phyloP scores from a whole-genome alignment of 2,113 vertebrate genomes.

The Ameiurus melas region DNA sequence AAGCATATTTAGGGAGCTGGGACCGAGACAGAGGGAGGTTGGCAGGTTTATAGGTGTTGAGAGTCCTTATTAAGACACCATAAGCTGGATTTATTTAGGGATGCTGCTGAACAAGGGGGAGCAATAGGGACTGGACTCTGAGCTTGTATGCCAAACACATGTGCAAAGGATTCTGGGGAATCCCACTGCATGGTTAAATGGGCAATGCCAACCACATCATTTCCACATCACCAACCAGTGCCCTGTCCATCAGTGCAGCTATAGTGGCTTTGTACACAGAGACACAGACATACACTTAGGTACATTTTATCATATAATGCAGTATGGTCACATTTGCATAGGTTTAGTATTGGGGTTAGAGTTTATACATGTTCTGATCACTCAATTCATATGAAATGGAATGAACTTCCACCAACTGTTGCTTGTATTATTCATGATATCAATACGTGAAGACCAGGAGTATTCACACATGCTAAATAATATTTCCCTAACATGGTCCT shows the following conservation, averaged over 20 bases:
- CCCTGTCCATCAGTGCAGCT: not conserved
- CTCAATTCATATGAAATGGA: not conserved
- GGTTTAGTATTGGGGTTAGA: not conserved
- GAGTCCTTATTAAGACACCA: slow-evolving; percentile 47
- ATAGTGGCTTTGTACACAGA: not conserved
- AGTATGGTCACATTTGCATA: not conserved
- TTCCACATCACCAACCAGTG: not conserved
- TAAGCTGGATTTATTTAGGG: slow-evolving; percentile 32
- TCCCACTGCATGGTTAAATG: slow-evolving; percentile 51
- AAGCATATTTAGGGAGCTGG: slow-evolving; percentile 53
- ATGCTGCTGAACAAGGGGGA: slow-evolving; percentile 31
- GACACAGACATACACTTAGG: not conserved
- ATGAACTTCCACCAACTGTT: not conserved
- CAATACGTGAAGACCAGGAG: not conserved
- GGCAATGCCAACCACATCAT: slow-evolving; percentile 22
- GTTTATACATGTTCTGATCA: not conserved
- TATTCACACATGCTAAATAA: not conserved
- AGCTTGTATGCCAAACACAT: slow-evolving; percentile 56
- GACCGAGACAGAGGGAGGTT: slow-evolving; percentile 36
- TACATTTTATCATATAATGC: not conserved
- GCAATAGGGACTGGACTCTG: slow-evolving; percentile 36
- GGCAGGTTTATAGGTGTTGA: slow-evolving; percentile 51
- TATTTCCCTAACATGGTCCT: not conserved
- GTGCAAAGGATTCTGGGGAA: slow-evolving; percentile 58
- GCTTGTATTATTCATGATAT: not conserved